Conservation (phyloP, 2,888 invertebrate species). For the Acanthosepion pharaonis region DNA sequence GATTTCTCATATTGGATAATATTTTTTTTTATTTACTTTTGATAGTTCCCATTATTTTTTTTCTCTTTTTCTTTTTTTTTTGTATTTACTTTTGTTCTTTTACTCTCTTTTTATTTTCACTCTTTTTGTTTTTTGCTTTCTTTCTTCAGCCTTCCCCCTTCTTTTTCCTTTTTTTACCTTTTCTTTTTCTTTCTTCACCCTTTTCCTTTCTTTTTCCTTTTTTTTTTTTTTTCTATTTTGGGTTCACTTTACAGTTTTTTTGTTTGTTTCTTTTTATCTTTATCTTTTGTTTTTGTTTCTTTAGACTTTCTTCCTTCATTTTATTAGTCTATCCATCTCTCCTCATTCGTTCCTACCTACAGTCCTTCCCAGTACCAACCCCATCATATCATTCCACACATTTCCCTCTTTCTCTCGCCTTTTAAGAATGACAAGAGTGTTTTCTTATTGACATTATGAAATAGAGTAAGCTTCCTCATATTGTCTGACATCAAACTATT, state of each 20-base stretch:
- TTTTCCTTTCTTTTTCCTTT: not conserved
- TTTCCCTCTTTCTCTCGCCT: not conserved
- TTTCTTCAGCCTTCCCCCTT: not conserved
- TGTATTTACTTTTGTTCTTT: not conserved
- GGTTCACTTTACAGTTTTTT: not conserved
- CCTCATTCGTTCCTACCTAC: not conserved
- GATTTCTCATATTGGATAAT: not conserved
- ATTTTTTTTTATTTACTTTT: not conserved
- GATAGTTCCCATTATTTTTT: not conserved
- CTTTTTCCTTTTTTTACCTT: not conserved
- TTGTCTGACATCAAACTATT: not conserved
- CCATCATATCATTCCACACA: not conserved
- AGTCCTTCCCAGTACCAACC: not conserved
- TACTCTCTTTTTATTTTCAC: not conserved
- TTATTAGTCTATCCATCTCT: too few species aligned
- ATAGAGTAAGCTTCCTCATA: not conserved
- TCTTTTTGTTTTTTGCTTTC: not conserved
- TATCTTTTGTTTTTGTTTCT: not conserved
- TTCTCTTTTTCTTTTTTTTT: not conserved
- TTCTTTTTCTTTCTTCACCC: not conserved
- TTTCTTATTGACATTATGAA: conserved; percentile 1
- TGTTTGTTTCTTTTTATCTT: not conserved
- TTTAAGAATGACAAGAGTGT: not conserved
- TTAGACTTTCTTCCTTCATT: too few species aligned
- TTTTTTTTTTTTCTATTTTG: not conserved